A percentile compares a stretch with the other conserved stretches of the same genome.
Evolutionary conservation across 2,797 vertebrate genomes (phyloP).

Genomic region (Chelidonichthys spinosus): DNA sequence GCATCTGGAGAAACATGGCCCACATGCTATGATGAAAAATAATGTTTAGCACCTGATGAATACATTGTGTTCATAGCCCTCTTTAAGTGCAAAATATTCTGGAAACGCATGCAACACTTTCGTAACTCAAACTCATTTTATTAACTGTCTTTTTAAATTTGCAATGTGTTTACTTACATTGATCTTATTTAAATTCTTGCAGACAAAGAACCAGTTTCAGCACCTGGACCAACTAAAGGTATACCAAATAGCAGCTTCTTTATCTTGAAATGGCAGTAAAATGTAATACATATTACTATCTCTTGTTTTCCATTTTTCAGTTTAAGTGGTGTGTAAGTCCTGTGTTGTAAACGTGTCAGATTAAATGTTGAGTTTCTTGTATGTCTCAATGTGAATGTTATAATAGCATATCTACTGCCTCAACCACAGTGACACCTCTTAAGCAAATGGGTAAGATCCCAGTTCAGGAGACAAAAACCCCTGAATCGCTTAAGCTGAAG

Average conservation of each 20-base stretch:
- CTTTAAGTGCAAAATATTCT: neutral
- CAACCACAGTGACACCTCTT: conserved; percentile 73
- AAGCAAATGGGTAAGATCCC: conserved; percentile 82
- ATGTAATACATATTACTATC: neutral
- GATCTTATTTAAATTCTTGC: conserved; percentile 71
- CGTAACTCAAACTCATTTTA: neutral
- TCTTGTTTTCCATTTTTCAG: conserved; percentile 8
- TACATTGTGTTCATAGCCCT: neutral
- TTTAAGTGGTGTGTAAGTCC: conserved; percentile 18
- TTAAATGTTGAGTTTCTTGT: conserved; percentile 17
- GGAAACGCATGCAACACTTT: conserved; percentile 5
- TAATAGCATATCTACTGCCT: conserved; percentile 60
- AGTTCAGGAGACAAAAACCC: conserved; percentile 75
- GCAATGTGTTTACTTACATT: conserved; percentile 39
- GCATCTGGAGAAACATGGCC: neutral
- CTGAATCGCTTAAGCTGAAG: conserved; percentile 73
- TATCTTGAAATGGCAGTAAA: conserved; percentile 1
- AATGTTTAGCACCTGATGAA: neutral
- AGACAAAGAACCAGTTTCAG: conserved; percentile 86
- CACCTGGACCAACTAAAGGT: conserved; percentile 95
- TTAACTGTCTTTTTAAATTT: conserved; percentile 24
- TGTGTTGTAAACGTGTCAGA: conserved; percentile 19
- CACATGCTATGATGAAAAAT: neutral
- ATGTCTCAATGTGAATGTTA: conserved; percentile 41
- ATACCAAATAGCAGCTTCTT: conserved; percentile 58